These are phyloP conservation scores for Archips xylosteana DNA, from an alignment of 2,888 invertebrate genomes.

Conservation along the genomic window DNA sequence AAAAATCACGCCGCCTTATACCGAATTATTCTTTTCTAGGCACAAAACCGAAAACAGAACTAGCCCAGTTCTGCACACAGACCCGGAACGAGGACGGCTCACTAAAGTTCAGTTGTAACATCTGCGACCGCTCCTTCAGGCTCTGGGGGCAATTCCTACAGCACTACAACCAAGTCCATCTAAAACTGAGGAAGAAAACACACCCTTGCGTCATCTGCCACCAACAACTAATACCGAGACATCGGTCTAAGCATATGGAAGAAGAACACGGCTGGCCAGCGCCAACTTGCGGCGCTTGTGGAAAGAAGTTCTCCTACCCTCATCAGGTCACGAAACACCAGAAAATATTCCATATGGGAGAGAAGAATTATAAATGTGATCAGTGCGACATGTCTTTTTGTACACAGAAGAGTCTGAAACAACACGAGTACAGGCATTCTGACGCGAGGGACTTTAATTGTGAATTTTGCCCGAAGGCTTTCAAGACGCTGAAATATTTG, in stretches of 20 bases:
- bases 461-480: constrained; percentile 33
- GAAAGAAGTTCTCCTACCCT: constrained; percentile 37
- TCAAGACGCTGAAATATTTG: constrained; percentile 28
- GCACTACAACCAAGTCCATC: constrained; percentile 38
- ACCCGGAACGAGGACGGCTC: constrained; percentile 15
- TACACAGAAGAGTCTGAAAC: neutral
- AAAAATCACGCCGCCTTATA: constrained; percentile 14
- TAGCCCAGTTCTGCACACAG: constrained; percentile 30
- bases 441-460: constrained; percentile 23
- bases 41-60: constrained; percentile 25
- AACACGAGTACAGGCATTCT: constrained; percentile 24
- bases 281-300: constrained; percentile 37
- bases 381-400: constrained; percentile 20
- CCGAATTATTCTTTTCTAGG: constrained; percentile 38
- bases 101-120: constrained; percentile 13
- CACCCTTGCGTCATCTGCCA: constrained; percentile 32
- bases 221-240: constrained; percentile 15
- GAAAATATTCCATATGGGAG: constrained; percentile 29
- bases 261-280: constrained; percentile 31
- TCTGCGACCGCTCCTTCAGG: constrained; percentile 23
- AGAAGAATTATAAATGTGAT: constrained; percentile 20
- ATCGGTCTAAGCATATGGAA: constrained; percentile 33
- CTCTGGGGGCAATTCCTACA: constrained; percentile 23
- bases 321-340: constrained; percentile 35
- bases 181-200: constrained; percentile 34